phyloP scores from a whole-genome alignment of 2,888 invertebrate species.

The Apodemia hepburni region DNA sequence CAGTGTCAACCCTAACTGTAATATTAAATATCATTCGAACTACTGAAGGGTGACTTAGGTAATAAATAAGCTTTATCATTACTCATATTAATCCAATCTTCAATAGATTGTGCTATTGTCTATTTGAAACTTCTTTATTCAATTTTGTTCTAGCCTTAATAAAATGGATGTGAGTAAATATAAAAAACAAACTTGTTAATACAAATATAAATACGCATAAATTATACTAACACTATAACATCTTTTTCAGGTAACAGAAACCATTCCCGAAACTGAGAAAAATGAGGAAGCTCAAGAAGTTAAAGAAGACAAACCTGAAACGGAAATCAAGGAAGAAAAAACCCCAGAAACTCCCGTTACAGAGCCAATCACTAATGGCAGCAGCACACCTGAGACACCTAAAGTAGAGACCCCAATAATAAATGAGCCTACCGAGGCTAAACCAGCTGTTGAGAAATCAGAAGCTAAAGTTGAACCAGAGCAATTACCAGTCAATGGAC shows the following conservation, averaged over 20 bases:
- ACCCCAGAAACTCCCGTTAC: conserved; percentile 74
- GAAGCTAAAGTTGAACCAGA: conserved; percentile 51
- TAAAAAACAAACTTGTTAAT: neutral
- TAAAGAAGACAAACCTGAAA: conserved; percentile 50
- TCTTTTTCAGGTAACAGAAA: conserved; percentile 61
- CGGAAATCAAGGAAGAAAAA: conserved; percentile 60
- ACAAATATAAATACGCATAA: neutral
- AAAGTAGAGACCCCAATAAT: conserved; percentile 43
- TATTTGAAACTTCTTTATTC: too few relatives aligned
- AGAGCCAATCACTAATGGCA: conserved; percentile 70
- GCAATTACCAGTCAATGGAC: conserved; percentile 63
- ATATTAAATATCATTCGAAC: neutral
- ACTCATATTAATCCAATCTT: neutral
- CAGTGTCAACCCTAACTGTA: neutral
- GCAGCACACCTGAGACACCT: conserved; percentile 63
- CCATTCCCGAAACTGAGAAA: conserved; percentile 50
- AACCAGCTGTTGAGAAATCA: conserved; percentile 41
- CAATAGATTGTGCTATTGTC: neutral
- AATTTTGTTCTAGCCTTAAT: neutral
- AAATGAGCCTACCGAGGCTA: conserved; percentile 37
- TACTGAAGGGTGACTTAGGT: conserved; percentile 3
- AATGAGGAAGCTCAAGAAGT: conserved; percentile 52
- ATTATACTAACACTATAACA: conserved; percentile 12
- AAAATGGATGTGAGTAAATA: conserved; percentile 1
- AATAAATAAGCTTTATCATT: neutral